A percentile compares a stretch with the other conserved stretches of the same genome.
These are phyloP conservation scores for Pantherophis alleghaniensis DNA, from an alignment of 2,797 vertebrate species.

Conservation along the genomic window DNA sequence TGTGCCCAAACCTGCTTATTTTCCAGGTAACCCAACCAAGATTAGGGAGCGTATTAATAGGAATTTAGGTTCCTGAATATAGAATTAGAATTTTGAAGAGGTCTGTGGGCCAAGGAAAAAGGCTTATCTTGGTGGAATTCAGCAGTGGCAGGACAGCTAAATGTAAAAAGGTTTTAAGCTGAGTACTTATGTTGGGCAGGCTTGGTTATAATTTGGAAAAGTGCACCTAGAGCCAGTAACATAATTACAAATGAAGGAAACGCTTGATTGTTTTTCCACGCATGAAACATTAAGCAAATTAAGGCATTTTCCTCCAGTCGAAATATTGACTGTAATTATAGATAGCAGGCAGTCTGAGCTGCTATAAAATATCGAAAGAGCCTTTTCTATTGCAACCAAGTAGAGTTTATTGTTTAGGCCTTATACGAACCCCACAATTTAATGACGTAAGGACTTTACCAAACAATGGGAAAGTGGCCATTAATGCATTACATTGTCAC, in stretches of 20 bases:
- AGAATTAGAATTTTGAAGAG: constrained; percentile 44
- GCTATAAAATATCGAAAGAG: constrained; percentile 61
- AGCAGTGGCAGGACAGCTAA: constrained; percentile 45
- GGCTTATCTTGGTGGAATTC: constrained; percentile 55
- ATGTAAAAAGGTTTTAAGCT: constrained; percentile 46
- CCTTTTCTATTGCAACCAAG: constrained; percentile 39
- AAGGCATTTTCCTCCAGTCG: constrained; percentile 62
- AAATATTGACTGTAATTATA: constrained; percentile 70
- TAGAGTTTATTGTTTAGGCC: constrained; percentile 64
- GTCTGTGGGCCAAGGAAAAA: constrained; percentile 37
- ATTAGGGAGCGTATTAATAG: constrained; percentile 33
- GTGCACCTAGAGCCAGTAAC: constrained; percentile 53
- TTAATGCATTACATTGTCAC: constrained; percentile 44
- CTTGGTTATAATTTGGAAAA: constrained; percentile 69
- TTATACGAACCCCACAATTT: constrained; percentile 51
- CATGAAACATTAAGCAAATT: constrained; percentile 73
- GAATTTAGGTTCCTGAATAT: constrained; percentile 53
- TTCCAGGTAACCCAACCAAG: constrained; percentile 45
- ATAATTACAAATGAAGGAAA: constrained; percentile 67
- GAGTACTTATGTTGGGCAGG: constrained; percentile 58
- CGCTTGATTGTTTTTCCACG: constrained; percentile 70
- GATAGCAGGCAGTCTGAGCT: constrained; percentile 57
- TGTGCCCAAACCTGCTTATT: constrained; percentile 41
- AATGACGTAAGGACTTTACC: constrained; percentile 62
- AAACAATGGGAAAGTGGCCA: constrained; percentile 40